phyloP scores from a whole-genome alignment of 2,797 vertebrate species.

The Ptychobarbus kaznakovi region DNA sequence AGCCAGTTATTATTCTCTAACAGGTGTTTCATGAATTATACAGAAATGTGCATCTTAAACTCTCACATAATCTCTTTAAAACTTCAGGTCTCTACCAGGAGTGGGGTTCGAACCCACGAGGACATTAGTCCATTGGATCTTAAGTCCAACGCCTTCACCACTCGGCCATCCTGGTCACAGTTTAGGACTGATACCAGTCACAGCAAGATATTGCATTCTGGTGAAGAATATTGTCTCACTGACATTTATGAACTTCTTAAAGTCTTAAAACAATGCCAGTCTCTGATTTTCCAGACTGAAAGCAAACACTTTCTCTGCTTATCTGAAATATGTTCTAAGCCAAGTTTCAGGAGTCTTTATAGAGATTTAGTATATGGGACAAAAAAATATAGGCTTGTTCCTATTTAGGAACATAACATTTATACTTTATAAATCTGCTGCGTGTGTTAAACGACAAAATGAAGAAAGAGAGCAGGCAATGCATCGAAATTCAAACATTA shows the following conservation, averaged over 20 bases:
- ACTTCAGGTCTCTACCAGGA: neutral
- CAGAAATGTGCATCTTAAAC: too few relatives aligned
- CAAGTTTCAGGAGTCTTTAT: neutral
- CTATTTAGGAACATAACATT: neutral
- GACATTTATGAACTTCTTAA: slow-evolving; percentile 2
- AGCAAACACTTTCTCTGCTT: slow-evolving; percentile 2
- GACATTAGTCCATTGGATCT: neutral
- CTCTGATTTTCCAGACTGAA: slow-evolving; percentile 3
- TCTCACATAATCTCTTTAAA: neutral
- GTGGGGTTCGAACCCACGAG: neutral
- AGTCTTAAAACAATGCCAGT: neutral
- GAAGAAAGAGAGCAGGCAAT: neutral
- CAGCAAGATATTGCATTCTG: neutral
- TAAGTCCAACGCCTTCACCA: neutral
- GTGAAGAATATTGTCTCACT: neutral
- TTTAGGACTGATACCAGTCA: neutral
- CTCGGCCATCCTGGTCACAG: neutral
- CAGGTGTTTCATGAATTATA: neutral
- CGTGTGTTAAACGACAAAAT: neutral
- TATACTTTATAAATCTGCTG: neutral
- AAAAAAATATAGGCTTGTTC: neutral
- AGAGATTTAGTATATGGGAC: neutral
- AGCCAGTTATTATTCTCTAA: neutral
- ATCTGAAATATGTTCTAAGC: neutral
- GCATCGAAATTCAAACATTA: neutral